Evolutionary conservation across 92 coral and sea anemone species (phyloP).

Genomic region (Phymanthus crucifer): DNA sequence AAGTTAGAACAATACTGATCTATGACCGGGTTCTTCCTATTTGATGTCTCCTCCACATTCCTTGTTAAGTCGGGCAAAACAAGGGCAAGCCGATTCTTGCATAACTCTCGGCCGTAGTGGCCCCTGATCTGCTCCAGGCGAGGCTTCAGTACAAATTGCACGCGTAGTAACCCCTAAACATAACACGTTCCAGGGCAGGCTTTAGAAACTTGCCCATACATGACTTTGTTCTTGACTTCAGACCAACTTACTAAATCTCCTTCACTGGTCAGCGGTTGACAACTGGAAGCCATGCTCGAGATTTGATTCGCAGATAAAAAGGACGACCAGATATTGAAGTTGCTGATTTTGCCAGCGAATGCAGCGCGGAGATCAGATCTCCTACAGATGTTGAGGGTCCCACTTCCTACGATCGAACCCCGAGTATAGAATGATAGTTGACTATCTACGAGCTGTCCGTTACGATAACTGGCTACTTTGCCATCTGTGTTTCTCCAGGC

Average conservation of each 20-base stretch:
- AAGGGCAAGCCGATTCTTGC: too few relatives aligned
- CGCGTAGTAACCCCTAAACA: neutral
- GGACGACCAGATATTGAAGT: conserved; percentile 23
- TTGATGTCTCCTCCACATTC: too few relatives aligned
- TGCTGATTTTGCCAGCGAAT: conserved; percentile 15
- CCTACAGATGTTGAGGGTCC: conserved; percentile 21
- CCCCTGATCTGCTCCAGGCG: too few relatives aligned
- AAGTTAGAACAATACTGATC: too few relatives aligned
- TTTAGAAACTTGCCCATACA: neutral
- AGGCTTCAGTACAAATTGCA: neutral
- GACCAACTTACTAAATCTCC: conserved; percentile 28
- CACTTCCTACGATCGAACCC: neutral
- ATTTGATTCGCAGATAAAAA: neutral
- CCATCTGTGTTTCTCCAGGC: conserved; percentile 31
- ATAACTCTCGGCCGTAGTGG: too few relatives aligned
- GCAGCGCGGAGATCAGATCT: conserved; percentile 3
- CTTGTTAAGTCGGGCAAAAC: too few relatives aligned
- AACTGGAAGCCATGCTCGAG: conserved; percentile 10
- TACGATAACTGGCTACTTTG: conserved; percentile 1
- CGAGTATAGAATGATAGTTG: neutral
- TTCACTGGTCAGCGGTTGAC: conserved; percentile 24
- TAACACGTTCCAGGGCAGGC: conserved; percentile 29
- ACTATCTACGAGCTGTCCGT: conserved; percentile 13
- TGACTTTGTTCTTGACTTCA: conserved; percentile 14
- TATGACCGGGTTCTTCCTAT: too few relatives aligned